Base-by-base conservation (phyloP, 2,113 vertebrate genomes). In the Sitta europaea region DNA sequence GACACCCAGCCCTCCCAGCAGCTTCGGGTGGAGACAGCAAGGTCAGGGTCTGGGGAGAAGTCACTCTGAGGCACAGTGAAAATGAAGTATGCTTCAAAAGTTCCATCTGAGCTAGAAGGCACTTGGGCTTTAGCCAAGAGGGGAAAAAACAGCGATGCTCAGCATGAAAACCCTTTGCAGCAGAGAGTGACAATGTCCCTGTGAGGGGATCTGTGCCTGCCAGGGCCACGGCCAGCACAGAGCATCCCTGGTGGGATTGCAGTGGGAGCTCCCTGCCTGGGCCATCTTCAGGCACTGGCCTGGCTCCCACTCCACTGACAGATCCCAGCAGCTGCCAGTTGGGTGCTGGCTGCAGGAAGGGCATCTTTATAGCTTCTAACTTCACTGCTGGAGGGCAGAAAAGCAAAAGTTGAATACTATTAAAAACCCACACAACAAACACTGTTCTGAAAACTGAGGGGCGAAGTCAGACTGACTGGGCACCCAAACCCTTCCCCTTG, bases 101-200 rank as follows among this genome's bases (percentile, higher is more conserved):
- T 58, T 88, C 50, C 31, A 23, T 66, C 17, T 82, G 66, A 88
- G 40, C 58, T 40, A 43, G 58, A 57, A 79, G 31, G 58, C 38
- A 59, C 38, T 10, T 66, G 65, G 38, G 71, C 36, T 94, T 86
- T 28, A 61, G 73, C 10, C 29, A 74, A 55, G 43, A 31, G 28
- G 9, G 48, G 9, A 2, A 17, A 54, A 57, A 35, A 14, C 25
- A 1, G 43, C 0, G 0, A 58, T 2, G 25, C 40, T 79, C 57
- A 54, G 57, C 14, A 1, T 2, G 58, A 20, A 77, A 70, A n/a
- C 4, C 25, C 23, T 68, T 17, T 33, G 42, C 63, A 87, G 87
- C 65, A 57, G 40, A 0, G 23, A 89, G 79, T 11, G 13, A 45
- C 36, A 54, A 45, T 2, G 67, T 24, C 59, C 19, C 3, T 20